phyloP scores from a whole-genome alignment of 2,888 invertebrate genomes.

The Drosophila rellima region DNA sequence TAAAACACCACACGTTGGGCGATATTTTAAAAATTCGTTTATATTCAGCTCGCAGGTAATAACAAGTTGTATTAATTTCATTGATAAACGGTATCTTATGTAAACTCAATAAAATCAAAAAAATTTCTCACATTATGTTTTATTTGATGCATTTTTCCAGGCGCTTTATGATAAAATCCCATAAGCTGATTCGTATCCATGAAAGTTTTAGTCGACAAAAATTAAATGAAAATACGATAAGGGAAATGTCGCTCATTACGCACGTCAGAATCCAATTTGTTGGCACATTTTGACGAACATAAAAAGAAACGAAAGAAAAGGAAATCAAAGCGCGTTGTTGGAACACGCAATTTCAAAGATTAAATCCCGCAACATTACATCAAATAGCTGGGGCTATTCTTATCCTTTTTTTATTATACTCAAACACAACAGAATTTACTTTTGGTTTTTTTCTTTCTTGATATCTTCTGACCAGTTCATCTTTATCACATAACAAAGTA shows the following conservation, averaged over 20 bases:
- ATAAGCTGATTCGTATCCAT: constrained; percentile 25
- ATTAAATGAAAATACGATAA: constrained; percentile 12
- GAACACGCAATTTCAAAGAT: constrained; percentile 70
- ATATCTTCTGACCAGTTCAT: constrained; percentile 66
- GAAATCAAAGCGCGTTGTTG: constrained; percentile 57
- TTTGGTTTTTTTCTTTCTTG: constrained; percentile 16
- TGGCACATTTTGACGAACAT: constrained; percentile 64
- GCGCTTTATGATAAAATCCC: constrained; percentile 14
- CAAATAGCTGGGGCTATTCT: constrained; percentile 36
- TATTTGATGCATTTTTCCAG: constrained; percentile 20
- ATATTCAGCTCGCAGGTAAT: not conserved
- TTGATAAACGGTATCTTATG: constrained; percentile 15
- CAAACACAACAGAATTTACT: constrained; percentile 10
- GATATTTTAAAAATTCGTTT: not conserved
- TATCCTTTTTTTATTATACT: constrained; percentile 53
- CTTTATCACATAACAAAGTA: constrained; percentile 60
- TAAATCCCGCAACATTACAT: constrained; percentile 71
- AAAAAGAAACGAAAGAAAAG: constrained; percentile 32
- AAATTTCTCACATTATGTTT: constrained; percentile 39
- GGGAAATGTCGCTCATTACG: constrained; percentile 68
- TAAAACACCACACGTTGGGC: constrained; percentile 1
- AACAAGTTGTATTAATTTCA: no score
- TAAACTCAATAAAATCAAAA: constrained; percentile 47
- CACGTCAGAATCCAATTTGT: constrained; percentile 75
- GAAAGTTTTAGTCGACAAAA: constrained; percentile 30